Conservation (phyloP, 2,113 vertebrate species). For the Saguinus midas region DNA sequence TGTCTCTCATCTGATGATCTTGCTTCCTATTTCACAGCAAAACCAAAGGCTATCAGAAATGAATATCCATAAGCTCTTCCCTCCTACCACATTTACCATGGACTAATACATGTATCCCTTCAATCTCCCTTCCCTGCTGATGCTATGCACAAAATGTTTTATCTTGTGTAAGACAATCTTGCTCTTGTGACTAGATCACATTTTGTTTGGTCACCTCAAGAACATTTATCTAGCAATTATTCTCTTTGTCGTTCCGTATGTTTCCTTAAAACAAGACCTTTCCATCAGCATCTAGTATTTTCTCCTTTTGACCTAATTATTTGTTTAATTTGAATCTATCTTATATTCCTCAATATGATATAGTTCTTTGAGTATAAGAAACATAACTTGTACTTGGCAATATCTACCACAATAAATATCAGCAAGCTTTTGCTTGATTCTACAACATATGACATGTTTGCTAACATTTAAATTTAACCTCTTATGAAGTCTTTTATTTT, state of each 20-base stretch:
- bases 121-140: neutral
- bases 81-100: neutral
- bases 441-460: neutral
- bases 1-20: neutral
- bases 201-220: neutral
- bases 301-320: neutral
- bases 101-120: neutral
- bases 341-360: neutral
- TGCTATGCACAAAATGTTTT: neutral
- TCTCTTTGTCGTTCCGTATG: neutral
- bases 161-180: neutral
- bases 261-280: constrained; percentile 8
- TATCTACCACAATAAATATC: neutral
- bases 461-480: constrained; percentile 8
- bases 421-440: neutral
- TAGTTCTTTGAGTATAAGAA: neutral
- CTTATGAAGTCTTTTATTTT: neutral
- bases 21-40: neutral
- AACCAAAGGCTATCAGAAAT: neutral
- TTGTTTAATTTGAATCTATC: neutral
- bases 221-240: neutral
- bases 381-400: neutral
- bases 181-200: neutral
- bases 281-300: neutral
- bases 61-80: neutral